Base-by-base conservation (phyloP, 2,113 vertebrate species). In the Chaetodon trifascialis region DNA sequence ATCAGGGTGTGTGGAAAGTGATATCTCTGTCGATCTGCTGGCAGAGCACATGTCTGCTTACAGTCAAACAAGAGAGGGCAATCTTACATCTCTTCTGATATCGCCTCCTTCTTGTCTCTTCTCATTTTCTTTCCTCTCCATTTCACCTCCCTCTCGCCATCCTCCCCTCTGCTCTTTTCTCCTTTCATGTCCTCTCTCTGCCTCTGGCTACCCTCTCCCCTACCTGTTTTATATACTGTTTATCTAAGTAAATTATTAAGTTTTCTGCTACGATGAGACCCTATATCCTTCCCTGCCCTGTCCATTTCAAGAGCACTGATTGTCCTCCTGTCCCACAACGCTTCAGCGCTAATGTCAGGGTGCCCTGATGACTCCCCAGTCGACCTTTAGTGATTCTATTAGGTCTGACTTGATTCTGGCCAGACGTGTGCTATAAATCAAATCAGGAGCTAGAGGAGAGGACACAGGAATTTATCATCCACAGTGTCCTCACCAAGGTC, bases 371-470 rank as follows among this genome's bases (percentile, higher is more conserved):
- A 75, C 79, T 65, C 73, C 44, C 36, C 59, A 11, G 17, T 72
- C 46, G 40, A 88, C 86, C 69, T 89, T 83, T 73, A 25, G 68
- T 76, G 77, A 89, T 87, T 88, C 2, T 76, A 76, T 86, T 85
- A 73, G 38, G 21, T 82, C 60, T 82, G 80, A 83, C 78, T 91
- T 83, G 89, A 90, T 74, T 69, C 16, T n/a, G 49, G 56, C 79
- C 81, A 88, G 82, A 84, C 64, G 11, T 25, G 63, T 63, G 52
- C 72, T 30, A 74, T 87, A 86, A 92, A 91, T 90, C 86, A 90
- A 73, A 94, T 92, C 82, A 83, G 34, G 73, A 60, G 79, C 63
- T 19, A 17, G 23, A 66, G 76, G 75, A 79, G 51, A 73, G 49
- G 64, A 76, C 56, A 10, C 42, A 76, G 73, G 38, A 70, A 72